Conservation (phyloP, 2,113 vertebrate species). For the Polypterus senegalus region DNA sequence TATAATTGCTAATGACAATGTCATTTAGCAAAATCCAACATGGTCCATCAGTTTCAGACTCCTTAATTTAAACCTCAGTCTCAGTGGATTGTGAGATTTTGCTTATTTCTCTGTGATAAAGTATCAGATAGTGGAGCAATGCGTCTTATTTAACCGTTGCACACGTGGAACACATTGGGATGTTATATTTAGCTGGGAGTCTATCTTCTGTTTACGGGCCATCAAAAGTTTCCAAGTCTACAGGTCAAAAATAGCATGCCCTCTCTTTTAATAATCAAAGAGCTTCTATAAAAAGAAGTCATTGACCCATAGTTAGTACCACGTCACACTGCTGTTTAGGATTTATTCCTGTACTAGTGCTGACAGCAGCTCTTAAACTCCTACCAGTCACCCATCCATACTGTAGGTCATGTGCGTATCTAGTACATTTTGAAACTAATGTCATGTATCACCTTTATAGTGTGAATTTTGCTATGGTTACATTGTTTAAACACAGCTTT, state of each 20-base stretch:
- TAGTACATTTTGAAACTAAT: too few species aligned
- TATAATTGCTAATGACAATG: background rate
- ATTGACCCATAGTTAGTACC: constrained; percentile 49
- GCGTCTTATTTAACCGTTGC: constrained; percentile 21
- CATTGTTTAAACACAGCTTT: too few species aligned
- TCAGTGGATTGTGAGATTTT: background rate
- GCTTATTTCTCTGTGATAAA: background rate
- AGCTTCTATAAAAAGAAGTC: constrained; percentile 72
- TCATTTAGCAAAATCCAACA: background rate
- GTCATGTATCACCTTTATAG: too few species aligned
- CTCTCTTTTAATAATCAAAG: constrained; percentile 74
- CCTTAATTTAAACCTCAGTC: background rate
- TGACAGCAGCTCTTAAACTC: constrained; percentile 65
- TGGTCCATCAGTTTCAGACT: background rate
- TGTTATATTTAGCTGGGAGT: constrained; percentile 24
- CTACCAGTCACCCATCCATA: constrained; percentile 53
- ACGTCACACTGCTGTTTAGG: constrained; percentile 52
- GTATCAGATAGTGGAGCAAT: background rate
- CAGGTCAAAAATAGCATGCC: constrained; percentile 60
- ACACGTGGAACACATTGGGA: constrained; percentile 12
- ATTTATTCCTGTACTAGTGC: constrained; percentile 71
- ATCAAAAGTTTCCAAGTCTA: constrained; percentile 50
- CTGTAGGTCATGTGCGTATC: constrained; percentile 38
- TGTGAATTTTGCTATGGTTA: too few species aligned
- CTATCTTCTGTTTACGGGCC: constrained; percentile 44